A percentile compares a stretch with the other conserved stretches of the same genome.
Evolutionary conservation across 35 echinoderm and acorn worm species (phyloP).

Genomic region (Patiria miniata): DNA sequence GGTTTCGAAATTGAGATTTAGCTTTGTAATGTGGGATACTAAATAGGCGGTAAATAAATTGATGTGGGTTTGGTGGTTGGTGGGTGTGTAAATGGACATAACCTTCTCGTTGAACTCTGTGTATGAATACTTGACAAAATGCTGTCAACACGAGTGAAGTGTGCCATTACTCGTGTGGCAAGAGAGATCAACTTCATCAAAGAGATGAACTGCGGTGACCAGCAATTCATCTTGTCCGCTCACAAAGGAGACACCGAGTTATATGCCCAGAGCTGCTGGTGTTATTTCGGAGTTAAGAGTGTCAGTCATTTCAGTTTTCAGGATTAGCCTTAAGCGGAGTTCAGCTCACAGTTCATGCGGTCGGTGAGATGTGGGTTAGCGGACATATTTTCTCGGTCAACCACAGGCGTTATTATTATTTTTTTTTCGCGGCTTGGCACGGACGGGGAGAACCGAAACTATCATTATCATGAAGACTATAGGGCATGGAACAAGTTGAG

Average conservation of each 20-base stretch:
- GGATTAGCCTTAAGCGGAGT: neutral
- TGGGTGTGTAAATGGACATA: no score
- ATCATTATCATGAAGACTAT: no score
- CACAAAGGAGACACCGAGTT: neutral
- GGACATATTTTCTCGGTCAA: neutral
- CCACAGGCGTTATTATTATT: neutral
- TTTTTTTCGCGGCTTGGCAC: neutral
- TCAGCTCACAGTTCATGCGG: neutral
- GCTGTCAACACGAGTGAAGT: neutral
- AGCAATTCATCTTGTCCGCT: neutral
- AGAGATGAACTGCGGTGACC: neutral
- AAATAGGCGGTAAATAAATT: no score
- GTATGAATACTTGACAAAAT: neutral
- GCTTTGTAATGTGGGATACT: no score
- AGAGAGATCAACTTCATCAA: neutral
- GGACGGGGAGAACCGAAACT: no score
- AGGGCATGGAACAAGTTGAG: no score
- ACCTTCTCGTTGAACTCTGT: no score
- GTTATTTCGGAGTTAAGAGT: no score
- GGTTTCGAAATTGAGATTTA: no score
- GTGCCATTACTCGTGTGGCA: neutral
- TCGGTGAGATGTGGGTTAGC: slow-evolving; percentile 1
- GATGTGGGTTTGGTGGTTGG: no score
- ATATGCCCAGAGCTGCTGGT: no score
- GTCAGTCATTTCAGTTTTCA: no score